Conservation (phyloP, 2,888 invertebrate species). For the Gymnocheta viridis region DNA sequence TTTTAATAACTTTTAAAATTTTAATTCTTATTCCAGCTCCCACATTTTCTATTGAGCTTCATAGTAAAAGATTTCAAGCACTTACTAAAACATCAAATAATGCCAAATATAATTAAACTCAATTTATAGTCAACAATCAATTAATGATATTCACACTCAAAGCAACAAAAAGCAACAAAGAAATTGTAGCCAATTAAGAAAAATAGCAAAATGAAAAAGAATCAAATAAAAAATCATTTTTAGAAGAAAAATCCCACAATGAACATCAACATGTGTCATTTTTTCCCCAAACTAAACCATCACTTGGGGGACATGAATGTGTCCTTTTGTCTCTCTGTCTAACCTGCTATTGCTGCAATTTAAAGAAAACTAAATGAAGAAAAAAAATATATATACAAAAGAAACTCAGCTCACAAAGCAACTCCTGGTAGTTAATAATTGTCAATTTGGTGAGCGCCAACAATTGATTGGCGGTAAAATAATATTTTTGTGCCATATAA, state of each 20-base stretch:
- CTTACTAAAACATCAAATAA: slow-evolving; percentile 31
- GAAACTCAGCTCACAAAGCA: slow-evolving; percentile 43
- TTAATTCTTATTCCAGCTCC: too few species aligned
- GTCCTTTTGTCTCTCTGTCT: slow-evolving; percentile 53
- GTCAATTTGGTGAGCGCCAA: slow-evolving; percentile 70
- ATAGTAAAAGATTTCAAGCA: neutral
- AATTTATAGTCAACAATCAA: slow-evolving; percentile 57
- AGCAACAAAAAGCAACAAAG: neutral
- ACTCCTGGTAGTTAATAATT: slow-evolving; percentile 68
- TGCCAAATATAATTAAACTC: slow-evolving; percentile 27
- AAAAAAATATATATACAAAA: slow-evolving; percentile 1
- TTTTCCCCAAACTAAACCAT: slow-evolving; percentile 49
- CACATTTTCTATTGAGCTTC: neutral
- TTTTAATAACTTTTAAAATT: too few species aligned
- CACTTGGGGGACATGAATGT: slow-evolving; percentile 68
- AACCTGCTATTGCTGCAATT: slow-evolving; percentile 49
- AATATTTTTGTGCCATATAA: slow-evolving; percentile 70
- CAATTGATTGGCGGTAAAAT: slow-evolving; percentile 70
- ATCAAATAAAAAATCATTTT: slow-evolving; percentile 39
- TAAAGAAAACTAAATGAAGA: slow-evolving; percentile 11
- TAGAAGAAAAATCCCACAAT: slow-evolving; percentile 63
- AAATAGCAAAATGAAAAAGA: slow-evolving; percentile 27
- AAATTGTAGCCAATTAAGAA: slow-evolving; percentile 59
- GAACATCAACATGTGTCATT: slow-evolving; percentile 60
- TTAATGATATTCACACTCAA: slow-evolving; percentile 65